Base-by-base conservation (phyloP, 1,140 invertebrate genomes). In the Euglossa dilemma region DNA sequence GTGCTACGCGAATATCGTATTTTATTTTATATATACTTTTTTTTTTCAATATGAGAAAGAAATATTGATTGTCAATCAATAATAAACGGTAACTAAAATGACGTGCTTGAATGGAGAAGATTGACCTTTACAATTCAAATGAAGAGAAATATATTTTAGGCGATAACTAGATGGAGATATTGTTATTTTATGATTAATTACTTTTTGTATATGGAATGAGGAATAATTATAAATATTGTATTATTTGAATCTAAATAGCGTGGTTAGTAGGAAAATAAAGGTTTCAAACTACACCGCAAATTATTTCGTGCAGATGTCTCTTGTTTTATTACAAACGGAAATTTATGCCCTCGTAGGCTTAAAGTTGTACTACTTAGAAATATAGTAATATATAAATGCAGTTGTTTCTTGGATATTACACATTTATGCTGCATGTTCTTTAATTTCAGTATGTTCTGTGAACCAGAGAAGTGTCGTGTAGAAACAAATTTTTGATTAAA, bases 241-340 rank as follows among this genome's bases (percentile, higher is more conserved):
- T 43, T 64, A 20, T 8, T 43, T 9, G 28, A 18, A 23, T 64
- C 63, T 6, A 43, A 36, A 64, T 7, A 43, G 18, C 12, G 20
- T 8, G 18, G n/a, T 45, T 36, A n/a, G 28, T 64, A 64, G 11
- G 25, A 50, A 52, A 43, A 71, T 47, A n/a, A 11, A 20, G 57
- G 66, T 47, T 67, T 36, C 43, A 1, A 0, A 0, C 43, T 47
- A 47, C 12, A 9, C 66, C 43, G 71, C 43, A 71, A 79, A 79
- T 79, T 79, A 79, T 70, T 59, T 43, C 12, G 43, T n/a, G 67
- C 66, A 59, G 43, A 79, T 79, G 77, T 79, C 67, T 79, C 66
- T 59, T 43, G 67, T 50, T 79, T 79, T 79, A 79, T 71, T 79
- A 45, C 54, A n/a, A 50, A 20, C 25, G 43, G 66, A 71, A 69